Conservation (phyloP, 2,113 vertebrate species). For the Ophthalmolycus amberensis region DNA sequence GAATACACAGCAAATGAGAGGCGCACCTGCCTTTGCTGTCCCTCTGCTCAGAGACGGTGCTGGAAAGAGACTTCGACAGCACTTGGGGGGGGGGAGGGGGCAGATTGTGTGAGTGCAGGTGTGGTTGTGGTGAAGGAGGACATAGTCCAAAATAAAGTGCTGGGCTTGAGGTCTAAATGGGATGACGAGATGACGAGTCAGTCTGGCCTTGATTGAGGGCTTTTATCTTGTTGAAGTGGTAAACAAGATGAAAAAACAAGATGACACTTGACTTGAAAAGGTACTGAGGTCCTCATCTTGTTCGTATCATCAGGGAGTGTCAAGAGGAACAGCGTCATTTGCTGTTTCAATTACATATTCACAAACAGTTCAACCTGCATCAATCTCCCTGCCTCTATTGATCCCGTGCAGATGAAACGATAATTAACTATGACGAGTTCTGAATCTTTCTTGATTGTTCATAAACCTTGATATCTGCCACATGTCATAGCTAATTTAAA, state of each 20-base stretch:
- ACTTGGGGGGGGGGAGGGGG: conserved; percentile 11
- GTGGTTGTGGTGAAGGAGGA: conserved; percentile 10
- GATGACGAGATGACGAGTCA: conserved; percentile 28
- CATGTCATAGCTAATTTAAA: conserved; percentile 46
- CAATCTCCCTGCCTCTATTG: neutral
- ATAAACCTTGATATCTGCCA: conserved; percentile 44
- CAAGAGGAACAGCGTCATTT: neutral
- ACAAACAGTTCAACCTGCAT: neutral
- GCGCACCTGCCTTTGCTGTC: conserved; percentile 64
- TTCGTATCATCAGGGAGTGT: neutral
- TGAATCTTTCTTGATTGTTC: conserved; percentile 32
- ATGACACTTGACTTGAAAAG: conserved; percentile 8
- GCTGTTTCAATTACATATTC: conserved; percentile 10
- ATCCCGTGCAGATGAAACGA: conserved; percentile 34
- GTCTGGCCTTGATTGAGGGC: conserved; percentile 29
- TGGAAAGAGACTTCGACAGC: conserved; percentile 10
- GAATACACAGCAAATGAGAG: conserved; percentile 62
- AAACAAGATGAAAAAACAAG: conserved; percentile 12
- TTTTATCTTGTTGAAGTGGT: conserved; percentile 34
- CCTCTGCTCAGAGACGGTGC: conserved; percentile 23
- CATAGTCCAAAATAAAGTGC: conserved; percentile 11
- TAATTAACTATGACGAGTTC: conserved; percentile 28
- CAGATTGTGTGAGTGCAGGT: conserved; percentile 42
- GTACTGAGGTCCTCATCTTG: neutral
- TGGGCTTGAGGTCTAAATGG: conserved; percentile 30